These are phyloP conservation scores for Bradypodion pumilum DNA, from an alignment of 2,797 vertebrate species.

Conservation along the genomic window DNA sequence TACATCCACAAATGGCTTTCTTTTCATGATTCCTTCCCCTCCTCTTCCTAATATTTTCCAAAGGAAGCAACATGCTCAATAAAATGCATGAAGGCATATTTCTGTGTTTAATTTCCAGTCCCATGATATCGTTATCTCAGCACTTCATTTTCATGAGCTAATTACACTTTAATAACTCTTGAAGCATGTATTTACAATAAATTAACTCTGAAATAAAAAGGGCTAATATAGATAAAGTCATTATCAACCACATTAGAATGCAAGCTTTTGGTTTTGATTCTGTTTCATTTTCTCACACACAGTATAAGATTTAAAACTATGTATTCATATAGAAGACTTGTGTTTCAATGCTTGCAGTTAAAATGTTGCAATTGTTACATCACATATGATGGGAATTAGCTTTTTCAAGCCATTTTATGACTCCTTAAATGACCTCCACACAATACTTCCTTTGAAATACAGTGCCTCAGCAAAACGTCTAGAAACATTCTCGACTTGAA, in stretches of 20 bases:
- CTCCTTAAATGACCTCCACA: background rate
- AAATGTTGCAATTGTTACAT: background rate
- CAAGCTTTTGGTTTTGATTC: conserved; percentile 36
- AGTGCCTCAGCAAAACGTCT: background rate
- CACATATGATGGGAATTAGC: background rate
- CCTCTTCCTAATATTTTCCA: background rate
- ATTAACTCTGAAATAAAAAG: conserved; percentile 50
- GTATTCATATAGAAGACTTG: conserved; percentile 13
- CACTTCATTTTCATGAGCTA: conserved; percentile 34
- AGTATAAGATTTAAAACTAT: conserved; percentile 19
- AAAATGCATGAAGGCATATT: background rate
- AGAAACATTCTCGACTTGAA: background rate
- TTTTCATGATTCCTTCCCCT: background rate
- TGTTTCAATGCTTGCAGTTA: conserved; percentile 22
- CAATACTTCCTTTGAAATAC: background rate
- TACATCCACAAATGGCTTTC: background rate
- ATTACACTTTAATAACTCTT: conserved; percentile 48
- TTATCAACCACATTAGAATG: conserved; percentile 21
- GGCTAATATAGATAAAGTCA: conserved; percentile 47
- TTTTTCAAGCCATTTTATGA: background rate
- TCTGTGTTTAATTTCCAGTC: conserved; percentile 50
- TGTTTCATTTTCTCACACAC: conserved; percentile 43
- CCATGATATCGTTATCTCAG: conserved; percentile 28
- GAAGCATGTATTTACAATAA: conserved; percentile 49
- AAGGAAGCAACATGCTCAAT: conserved; percentile 7